Percentiles rank a stretch among this genome's conserved stretches.
phyloP scores from a whole-genome alignment of 2,888 invertebrate species.

The Drosophila cognata region DNA sequence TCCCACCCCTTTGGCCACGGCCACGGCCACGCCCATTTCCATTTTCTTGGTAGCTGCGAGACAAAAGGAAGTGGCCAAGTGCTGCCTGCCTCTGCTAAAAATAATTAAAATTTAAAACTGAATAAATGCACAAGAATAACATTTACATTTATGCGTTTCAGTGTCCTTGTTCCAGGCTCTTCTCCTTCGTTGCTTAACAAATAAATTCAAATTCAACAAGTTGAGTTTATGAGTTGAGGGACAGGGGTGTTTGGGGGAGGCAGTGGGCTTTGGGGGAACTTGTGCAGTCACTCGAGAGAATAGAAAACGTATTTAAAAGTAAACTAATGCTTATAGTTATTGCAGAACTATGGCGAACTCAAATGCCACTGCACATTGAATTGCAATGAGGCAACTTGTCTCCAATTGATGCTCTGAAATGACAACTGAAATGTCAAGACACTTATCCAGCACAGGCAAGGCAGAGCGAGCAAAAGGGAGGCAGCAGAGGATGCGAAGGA shows the following conservation, averaged over 20 bases:
- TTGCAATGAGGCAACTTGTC: slow-evolving; percentile 57
- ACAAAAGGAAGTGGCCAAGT: slow-evolving; percentile 34
- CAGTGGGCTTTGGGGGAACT: not conserved
- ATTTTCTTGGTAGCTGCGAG: slow-evolving; percentile 50
- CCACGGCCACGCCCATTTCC: not conserved
- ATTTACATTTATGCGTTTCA: slow-evolving; percentile 68
- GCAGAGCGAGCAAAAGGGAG: not conserved
- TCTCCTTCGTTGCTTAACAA: slow-evolving; percentile 27
- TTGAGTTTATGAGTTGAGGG: slow-evolving; percentile 28
- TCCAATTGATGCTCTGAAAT: slow-evolving; percentile 27
- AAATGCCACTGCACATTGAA: slow-evolving; percentile 72
- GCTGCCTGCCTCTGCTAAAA: slow-evolving; percentile 54
- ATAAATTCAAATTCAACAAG: slow-evolving; percentile 72
- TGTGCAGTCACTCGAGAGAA: slow-evolving; percentile 36
- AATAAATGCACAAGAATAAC: slow-evolving; percentile 75
- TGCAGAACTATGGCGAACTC: slow-evolving; percentile 55
- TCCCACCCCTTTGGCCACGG: slow-evolving; percentile 1
- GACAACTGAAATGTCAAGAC: slow-evolving; percentile 42
- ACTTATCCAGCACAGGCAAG: slow-evolving; percentile 1
- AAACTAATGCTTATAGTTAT: slow-evolving; percentile 74
- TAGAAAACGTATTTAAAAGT: slow-evolving; percentile 71
- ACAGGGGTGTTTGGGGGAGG: not conserved
- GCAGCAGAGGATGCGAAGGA: not conserved
- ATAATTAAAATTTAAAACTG: slow-evolving; percentile 72
- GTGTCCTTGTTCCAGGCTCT: slow-evolving; percentile 13